A percentile compares a stretch with the other conserved stretches of the same genome.
phyloP scores from a whole-genome alignment of 2,113 vertebrate genomes.

The Python bivittatus region DNA sequence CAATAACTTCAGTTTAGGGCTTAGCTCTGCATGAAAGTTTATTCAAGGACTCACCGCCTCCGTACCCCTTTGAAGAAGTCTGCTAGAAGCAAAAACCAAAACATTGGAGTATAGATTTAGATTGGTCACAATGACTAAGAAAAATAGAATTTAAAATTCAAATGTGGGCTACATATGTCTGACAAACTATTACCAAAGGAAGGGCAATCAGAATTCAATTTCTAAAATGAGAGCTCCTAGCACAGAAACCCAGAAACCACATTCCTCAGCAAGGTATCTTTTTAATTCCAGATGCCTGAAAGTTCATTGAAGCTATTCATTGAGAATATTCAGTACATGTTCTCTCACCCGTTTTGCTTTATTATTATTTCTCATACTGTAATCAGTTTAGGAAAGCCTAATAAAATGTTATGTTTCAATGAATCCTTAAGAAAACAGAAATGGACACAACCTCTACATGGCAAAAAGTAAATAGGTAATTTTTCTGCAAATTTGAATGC shows the following conservation, averaged over 20 bases:
- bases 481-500: neutral
- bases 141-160: neutral
- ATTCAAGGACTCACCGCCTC: neutral
- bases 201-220: neutral
- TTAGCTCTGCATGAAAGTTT: neutral
- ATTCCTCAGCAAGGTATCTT: neutral
- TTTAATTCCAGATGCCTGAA: neutral
- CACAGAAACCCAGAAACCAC: neutral
- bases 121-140: rapidly evolving
- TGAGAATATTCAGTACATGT: neutral
- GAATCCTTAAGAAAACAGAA: neutral
- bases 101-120: neutral
- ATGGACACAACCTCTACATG: neutral
- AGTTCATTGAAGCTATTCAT: neutral
- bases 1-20: neutral
- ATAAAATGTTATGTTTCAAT: neutral
- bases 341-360: neutral
- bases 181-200: neutral
- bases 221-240: neutral
- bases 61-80: neutral
- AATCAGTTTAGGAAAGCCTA: neutral
- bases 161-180: neutral
- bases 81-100: neutral
- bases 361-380: neutral
- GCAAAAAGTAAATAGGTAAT: neutral